A percentile compares a stretch with the other conserved stretches of the same genome.
phyloP scores from a whole-genome alignment of 2,888 invertebrate species.

The Pristionchus maxplancki region DNA sequence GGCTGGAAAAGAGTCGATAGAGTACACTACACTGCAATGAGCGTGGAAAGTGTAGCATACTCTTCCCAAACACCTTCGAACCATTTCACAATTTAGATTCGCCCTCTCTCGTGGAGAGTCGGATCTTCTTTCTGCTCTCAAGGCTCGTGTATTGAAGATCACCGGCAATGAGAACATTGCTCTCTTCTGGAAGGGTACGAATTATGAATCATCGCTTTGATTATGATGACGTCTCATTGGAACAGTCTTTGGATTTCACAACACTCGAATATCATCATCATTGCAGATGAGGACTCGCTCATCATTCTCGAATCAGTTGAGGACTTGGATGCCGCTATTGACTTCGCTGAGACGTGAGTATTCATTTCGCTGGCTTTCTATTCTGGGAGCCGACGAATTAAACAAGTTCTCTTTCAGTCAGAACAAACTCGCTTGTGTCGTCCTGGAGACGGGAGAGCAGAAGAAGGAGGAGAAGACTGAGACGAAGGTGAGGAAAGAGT shows the following conservation, averaged over 20 bases:
- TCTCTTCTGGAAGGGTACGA: constrained; percentile 32
- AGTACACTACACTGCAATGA: not conserved
- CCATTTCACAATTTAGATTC: not conserved
- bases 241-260: not conserved
- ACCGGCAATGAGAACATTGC: not conserved
- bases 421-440: constrained; percentile 35
- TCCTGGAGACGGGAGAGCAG: not conserved
- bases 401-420: not conserved
- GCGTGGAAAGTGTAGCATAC: not conserved
- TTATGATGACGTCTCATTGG: not conserved
- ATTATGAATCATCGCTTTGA: not conserved
- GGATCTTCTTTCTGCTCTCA: constrained; percentile 18
- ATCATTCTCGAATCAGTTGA: not conserved
- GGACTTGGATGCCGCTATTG: not conserved
- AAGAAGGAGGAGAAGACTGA: constrained; percentile 16
- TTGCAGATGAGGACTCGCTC: constrained; percentile 25
- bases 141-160: constrained; percentile 8
- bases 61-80: no score
- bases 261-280: not conserved
- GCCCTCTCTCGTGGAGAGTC: not conserved
- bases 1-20: not conserved
- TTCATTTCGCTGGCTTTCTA: not conserved
- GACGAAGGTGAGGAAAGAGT: not conserved
- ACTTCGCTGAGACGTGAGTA: constrained; percentile 17
- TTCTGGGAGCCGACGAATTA: not conserved